Evolutionary conservation across 2,113 vertebrate genomes (phyloP), one percentile per base, ranked within the genome.

Genomic region (Zosterops hypoxanthus): DNA sequence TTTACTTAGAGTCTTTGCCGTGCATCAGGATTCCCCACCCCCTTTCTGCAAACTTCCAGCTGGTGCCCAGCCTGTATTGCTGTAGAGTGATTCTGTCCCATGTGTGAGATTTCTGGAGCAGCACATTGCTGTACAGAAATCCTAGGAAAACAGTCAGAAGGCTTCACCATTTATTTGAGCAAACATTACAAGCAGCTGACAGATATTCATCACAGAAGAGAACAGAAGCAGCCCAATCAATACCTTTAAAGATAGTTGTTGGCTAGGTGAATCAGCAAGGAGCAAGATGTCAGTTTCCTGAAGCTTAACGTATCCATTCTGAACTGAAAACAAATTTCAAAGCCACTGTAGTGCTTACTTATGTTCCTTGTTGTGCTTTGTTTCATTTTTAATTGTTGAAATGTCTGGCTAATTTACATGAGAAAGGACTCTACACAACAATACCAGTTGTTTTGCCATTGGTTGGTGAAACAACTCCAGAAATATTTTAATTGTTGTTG

Each of bases 1-100:
- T n/a, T 66, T 61, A 29, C 17, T 8, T 39, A 11, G 61, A 42
- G 28, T 21, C 78, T 29, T 34, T 61, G 25, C 3, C 31, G 14
- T 49, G 56, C 0, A 1, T 9, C 33, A 80, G 29, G n/a, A 29
- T 57, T 76, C 5, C 13, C 9, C 1, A 3, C 8, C 34, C 29
- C 17, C 63, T 70, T 75, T 66, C 57, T 47, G 28, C 23, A 89
- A 83, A 70, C 13, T 52, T 15, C 14, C 36, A 52, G 57, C 26
- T 90, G 63, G 18, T 57, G 31, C 24, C 34, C 44, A 84, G 28
- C 7, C 53, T 59, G 11, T 31, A 4, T 50, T 79, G 50, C 16
- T 78, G 50, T 16, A 31, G 31, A 33, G 22, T 17, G 65, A 25
- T 73, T 65, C 50, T 1, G 2, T 65, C 56, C 36, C 18, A 2